These are phyloP conservation scores for Toxotes lorentzi DNA, from an alignment of 2,797 vertebrate genomes.

Conservation along the genomic window DNA sequence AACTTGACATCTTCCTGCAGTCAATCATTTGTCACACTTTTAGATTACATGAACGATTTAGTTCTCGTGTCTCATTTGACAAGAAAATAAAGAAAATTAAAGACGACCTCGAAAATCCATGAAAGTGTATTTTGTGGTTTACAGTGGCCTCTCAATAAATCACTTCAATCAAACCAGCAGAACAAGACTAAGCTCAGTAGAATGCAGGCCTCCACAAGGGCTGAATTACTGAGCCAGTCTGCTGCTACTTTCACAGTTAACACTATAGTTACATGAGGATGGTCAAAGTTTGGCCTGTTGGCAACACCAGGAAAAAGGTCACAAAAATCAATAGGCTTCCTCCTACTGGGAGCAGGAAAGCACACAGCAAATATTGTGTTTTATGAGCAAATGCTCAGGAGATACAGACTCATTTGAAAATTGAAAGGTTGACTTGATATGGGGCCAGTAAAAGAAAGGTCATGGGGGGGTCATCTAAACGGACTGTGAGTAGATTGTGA, in stretches of 20 bases:
- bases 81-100: not conserved
- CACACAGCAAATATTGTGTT: slow-evolving; percentile 37
- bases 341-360: slow-evolving; percentile 18
- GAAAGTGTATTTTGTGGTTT: not conserved
- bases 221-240: not conserved
- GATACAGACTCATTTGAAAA: slow-evolving; percentile 28
- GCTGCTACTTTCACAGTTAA: not conserved
- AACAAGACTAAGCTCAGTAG: not conserved
- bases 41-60: not conserved
- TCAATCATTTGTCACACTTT: slow-evolving; percentile 15
- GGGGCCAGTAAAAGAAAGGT: slow-evolving; percentile 23
- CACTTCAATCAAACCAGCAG: not conserved
- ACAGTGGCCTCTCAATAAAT: not conserved
- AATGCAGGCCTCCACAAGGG: not conserved
- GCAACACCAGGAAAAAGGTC: not conserved
- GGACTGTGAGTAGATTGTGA: not conserved
- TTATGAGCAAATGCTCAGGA: slow-evolving; percentile 39
- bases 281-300: slow-evolving; percentile 8
- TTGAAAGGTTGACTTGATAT: slow-evolving; percentile 35
- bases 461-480: slow-evolving; percentile 8
- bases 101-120: not conserved
- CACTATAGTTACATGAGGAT: not conserved
- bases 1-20: slow-evolving; percentile 3
- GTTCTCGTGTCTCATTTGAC: slow-evolving; percentile 7
- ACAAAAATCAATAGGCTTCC: slow-evolving; percentile 45